These are phyloP conservation scores for Eonycteris spelaea DNA, from an alignment of 2,113 vertebrate species.

Conservation along the genomic window DNA sequence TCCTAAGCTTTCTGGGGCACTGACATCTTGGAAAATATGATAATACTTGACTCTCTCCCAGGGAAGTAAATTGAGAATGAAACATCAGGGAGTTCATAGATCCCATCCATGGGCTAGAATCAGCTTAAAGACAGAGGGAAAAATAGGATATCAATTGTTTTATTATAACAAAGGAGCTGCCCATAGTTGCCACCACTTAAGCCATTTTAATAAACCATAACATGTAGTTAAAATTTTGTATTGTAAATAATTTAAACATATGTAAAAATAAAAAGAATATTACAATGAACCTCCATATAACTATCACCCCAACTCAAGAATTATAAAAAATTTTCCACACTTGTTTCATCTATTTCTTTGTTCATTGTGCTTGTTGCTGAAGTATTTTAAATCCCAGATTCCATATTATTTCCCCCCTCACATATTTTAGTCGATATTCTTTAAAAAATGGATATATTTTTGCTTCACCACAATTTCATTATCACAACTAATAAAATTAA, in stretches of 20 bases:
- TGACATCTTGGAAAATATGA: background rate
- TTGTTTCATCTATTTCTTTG: background rate
- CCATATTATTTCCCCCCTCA: background rate
- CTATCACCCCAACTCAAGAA: background rate
- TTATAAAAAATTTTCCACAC: background rate
- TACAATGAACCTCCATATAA: background rate
- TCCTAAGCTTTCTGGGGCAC: background rate
- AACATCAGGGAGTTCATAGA: background rate
- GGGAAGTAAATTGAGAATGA: constrained; percentile 10
- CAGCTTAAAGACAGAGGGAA: background rate
- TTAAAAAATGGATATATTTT: background rate
- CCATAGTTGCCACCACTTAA: background rate
- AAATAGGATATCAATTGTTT: background rate
- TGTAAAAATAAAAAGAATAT: background rate
- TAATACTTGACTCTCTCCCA: background rate
- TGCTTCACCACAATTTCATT: background rate
- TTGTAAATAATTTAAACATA: background rate
- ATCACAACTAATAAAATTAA: constrained; percentile 22
- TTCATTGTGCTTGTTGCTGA: background rate
- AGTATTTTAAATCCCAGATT: background rate
- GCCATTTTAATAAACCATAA: background rate
- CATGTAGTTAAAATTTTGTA: background rate
- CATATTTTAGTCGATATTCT: background rate
- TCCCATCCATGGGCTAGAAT: background rate
- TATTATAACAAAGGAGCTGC: background rate